Evolutionary conservation across 2,797 vertebrate species (phyloP), one percentile per base, ranked within the genome.

Genomic region (Chiloscyllium punctatum): DNA sequence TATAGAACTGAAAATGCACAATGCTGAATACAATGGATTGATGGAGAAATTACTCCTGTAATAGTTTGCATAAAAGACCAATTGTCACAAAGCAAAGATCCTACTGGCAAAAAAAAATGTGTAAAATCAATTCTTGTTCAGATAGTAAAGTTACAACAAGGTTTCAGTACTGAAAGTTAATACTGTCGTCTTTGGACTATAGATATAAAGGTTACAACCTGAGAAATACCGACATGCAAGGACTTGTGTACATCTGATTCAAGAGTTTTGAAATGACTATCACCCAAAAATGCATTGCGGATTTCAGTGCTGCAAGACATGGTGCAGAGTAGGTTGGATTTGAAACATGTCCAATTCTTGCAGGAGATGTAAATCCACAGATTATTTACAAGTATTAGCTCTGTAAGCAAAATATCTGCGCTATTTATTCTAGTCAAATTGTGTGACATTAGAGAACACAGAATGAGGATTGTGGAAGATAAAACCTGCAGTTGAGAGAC

Each of bases 371-470:
- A n/a, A 92, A 37, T 66, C n/a, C 37, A 7, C 62, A 37, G n/a
- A 25, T 27, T 37, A 84, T 84, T 84, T 84, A 42, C 9, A 48
- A 48, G 42, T 48, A 48, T 84, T n/a, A n/a, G 13, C 5, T 21
- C 8, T 1, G 42, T n/a, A 88, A 4, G 53, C 2, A 11, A 87
- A 51, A 25, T 91, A 66, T 62, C 11, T 48, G 27, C 27, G 8
- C 30, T 91, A 91, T 91, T 91, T 92, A 92, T 69, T 92, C 33
- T 9, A n/a, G 18, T 91, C n/a, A 92, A 68, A 69, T n/a, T 16
- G 68, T 25, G 33, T 42, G n/a, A 48, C 84, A 92, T 25, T 68
- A n/a, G 33, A 68, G 2, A 42, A 21, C 42, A 16, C 13, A 92
- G 87, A 84, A 84, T 84, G 79, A 42, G 72, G 79, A 42, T 82